Evolutionary conservation across 1,140 invertebrate genomes (phyloP).

Genomic region (Asbolus verrucosus): DNA sequence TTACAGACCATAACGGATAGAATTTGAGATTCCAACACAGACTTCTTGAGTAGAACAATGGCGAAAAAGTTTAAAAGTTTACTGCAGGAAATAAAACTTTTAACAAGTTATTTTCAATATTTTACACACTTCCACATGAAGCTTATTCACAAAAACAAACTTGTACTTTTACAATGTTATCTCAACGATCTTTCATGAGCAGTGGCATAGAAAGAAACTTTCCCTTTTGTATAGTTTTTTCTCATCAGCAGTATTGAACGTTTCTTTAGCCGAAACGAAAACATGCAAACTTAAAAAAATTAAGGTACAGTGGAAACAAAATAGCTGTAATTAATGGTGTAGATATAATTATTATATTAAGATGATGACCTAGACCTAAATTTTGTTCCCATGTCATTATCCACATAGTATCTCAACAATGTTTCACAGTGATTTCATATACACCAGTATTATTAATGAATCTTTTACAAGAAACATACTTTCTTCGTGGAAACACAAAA

Average conservation of each 20-base stretch:
- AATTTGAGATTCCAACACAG: conserved; percentile 17
- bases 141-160: conserved; percentile 31
- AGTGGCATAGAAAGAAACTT: conserved; percentile 42
- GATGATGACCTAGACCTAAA: conserved; percentile 29
- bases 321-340: conserved; percentile 17
- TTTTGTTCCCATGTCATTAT: conserved; percentile 33
- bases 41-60: conserved; percentile 9
- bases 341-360: conserved; percentile 12
- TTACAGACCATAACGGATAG: conserved; percentile 27
- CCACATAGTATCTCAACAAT: conserved; percentile 11
- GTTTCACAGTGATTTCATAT: conserved; percentile 1
- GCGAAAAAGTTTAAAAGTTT: conserved; percentile 25
- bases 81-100: conserved; percentile 40
- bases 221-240: conserved; percentile 43
- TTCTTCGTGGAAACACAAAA: conserved; percentile 3
- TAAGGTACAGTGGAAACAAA: conserved; percentile 19
- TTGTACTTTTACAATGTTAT: conserved; percentile 38
- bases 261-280: not conserved
- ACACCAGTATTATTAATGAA: conserved; percentile 24
- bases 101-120: conserved; percentile 41
- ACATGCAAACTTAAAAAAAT: conserved; percentile 7
- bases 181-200: conserved; percentile 38
- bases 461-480: conserved; percentile 15
- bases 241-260: conserved; percentile 35
- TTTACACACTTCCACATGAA: conserved; percentile 33